Evolutionary conservation across 2,113 vertebrate species (phyloP).

Genomic region (Tragulus kanchil): DNA sequence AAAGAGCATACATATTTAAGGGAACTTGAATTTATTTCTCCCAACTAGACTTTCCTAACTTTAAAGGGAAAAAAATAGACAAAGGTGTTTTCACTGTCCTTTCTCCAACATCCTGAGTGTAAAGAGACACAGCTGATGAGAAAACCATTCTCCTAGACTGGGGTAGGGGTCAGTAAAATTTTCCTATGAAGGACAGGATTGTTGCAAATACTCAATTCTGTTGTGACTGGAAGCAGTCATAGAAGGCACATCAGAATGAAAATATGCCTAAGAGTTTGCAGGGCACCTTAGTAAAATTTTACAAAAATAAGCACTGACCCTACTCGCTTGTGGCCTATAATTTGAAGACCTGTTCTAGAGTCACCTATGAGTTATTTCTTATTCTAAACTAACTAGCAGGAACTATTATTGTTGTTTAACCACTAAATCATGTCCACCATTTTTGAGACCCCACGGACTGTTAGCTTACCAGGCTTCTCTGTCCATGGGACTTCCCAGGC

Average conservation of each 20-base stretch:
- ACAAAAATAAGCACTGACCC: not conserved
- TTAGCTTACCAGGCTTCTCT: not conserved
- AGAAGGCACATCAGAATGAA: not conserved
- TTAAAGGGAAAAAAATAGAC: not conserved
- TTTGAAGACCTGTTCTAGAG: not conserved
- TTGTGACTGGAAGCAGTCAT: not conserved
- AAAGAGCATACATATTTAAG: not conserved
- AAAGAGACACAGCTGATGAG: not conserved
- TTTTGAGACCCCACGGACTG: not conserved
- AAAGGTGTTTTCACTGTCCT: not conserved
- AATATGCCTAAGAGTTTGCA: no score
- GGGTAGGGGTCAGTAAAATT: not conserved
- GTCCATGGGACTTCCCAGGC: not conserved
- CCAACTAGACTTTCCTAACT: not conserved
- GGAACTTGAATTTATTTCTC: not conserved
- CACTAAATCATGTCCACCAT: fast-evolving
- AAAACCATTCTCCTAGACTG: not conserved
- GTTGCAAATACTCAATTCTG: not conserved
- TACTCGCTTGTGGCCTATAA: not conserved
- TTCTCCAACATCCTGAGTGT: not conserved
- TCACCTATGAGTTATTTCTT: not conserved
- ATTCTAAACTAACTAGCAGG: not conserved
- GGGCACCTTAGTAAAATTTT: not conserved
- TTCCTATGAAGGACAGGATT: not conserved
- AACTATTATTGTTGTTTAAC: not conserved